These are phyloP conservation scores for Callyntrura guangdongensis DNA, from an alignment of 2,888 invertebrate species.

Conservation along the genomic window DNA sequence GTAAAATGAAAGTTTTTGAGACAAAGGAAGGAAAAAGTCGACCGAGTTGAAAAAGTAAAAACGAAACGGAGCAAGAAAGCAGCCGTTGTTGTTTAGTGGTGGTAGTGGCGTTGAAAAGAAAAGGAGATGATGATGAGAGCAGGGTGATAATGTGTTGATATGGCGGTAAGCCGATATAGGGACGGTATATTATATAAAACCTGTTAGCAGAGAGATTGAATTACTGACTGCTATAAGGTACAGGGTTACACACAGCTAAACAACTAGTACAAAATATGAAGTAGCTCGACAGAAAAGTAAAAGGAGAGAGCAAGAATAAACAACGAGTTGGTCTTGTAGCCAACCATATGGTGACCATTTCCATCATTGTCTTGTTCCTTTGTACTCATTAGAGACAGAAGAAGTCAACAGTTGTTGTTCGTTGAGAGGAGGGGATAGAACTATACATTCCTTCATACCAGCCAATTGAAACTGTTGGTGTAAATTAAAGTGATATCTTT, in stretches of 20 bases:
- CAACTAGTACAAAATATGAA: too few relatives aligned
- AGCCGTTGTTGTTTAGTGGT: conserved; percentile 5
- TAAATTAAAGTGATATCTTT: too few relatives aligned
- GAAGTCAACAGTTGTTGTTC: too few relatives aligned
- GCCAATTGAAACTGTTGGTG: too few relatives aligned
- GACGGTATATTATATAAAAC: background rate
- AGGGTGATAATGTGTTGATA: conserved; percentile 15
- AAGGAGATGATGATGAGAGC: background rate
- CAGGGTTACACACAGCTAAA: background rate
- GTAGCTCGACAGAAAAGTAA: too few relatives aligned
- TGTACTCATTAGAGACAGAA: too few relatives aligned
- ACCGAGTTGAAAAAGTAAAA: background rate
- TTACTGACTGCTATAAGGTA: background rate
- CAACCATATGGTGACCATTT: too few relatives aligned
- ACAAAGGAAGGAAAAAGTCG: conserved; percentile 13
- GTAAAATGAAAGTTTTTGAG: conserved; percentile 12
- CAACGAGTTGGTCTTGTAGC: too few relatives aligned
- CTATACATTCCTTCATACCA: too few relatives aligned
- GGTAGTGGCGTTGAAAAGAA: background rate
- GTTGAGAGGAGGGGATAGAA: too few relatives aligned
- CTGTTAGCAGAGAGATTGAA: background rate
- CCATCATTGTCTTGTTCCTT: too few relatives aligned
- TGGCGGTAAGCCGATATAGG: background rate
- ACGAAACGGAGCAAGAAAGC: background rate
- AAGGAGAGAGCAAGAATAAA: too few relatives aligned